Base-by-base conservation (phyloP, 1,140 invertebrate genomes). In the Musca domestica region DNA sequence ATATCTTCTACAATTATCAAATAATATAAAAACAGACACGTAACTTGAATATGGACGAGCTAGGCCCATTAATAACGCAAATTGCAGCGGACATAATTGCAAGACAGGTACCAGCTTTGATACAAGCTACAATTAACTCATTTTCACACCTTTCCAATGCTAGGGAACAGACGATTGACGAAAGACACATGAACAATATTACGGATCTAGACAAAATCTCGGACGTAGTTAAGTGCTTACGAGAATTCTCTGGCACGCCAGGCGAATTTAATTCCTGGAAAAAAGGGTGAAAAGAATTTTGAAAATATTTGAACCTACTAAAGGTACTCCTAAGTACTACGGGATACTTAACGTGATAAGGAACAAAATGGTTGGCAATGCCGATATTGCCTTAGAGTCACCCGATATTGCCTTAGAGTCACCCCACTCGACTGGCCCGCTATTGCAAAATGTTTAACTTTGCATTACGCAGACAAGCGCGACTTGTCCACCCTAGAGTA, bases 401-500 rank as follows among this genome's bases (percentile, higher is more conserved):
- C n/a, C n/a, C n/a, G n/a, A n/a, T n/a, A n/a, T n/a, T n/a, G 65
- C 58, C n/a, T 25, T 66, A 20, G 64, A 70, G 64, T 70, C 54
- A 69, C 52, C 15, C 68, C 64, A 41, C 19, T 69, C 2, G 47
- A 70, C 25, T 70, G 69, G 64, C 2, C 6, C 7, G 20, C 6
- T 1, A 70, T 70, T 23, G 14, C n/a, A 15, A 64, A 66, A 27
- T 70, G 69, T 63, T 63, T 67, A 19, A 58, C 17, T 10, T 15
- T 67, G 41, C 66, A 70, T 49, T 70, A 67, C 48, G 34, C 66
- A 12, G 66, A 67, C 63, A 70, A 65, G 34, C 48, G 69, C 1
- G 69, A 70, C 22, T 1, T 67, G n/a, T n/a, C n/a, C 22, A 47
- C 25, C 61, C n/a, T n/a, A n/a, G n/a, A n/a, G n/a, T n/a, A 70